These are phyloP conservation scores for Phalacrocorax aristotelis DNA, from an alignment of 2,113 vertebrate genomes.

Conservation along the genomic window DNA sequence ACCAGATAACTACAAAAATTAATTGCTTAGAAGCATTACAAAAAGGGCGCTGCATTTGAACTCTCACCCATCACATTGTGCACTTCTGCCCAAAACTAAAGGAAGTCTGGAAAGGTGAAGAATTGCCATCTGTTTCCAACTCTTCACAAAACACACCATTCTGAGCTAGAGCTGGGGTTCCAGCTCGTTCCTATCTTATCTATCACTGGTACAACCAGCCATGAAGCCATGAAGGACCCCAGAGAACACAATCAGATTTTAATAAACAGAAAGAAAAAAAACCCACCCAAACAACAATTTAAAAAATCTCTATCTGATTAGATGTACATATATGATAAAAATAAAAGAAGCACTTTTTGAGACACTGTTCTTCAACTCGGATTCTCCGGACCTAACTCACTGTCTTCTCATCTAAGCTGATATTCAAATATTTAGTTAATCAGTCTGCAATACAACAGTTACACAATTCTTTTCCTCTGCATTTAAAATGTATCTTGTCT, in stretches of 20 bases:
- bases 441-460: background rate
- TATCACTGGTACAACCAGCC: background rate
- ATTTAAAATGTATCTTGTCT: background rate
- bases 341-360: background rate
- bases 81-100: background rate
- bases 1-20: background rate
- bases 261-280: background rate
- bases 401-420: background rate
- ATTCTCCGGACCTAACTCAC: background rate
- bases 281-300: background rate
- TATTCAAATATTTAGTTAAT: background rate
- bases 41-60: background rate
- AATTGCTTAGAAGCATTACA: background rate
- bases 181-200: background rate
- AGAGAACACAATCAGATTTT: background rate
- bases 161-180: background rate
- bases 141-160: background rate
- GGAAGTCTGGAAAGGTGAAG: background rate
- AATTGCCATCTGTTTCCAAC: background rate
- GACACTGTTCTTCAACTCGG: background rate
- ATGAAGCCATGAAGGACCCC: background rate
- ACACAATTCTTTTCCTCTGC: background rate
- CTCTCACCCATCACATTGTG: background rate
- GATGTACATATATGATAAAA: background rate
- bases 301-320: background rate